These are phyloP conservation scores for Pandemis heparana DNA, from an alignment of 2,888 invertebrate genomes.

Conservation along the genomic window DNA sequence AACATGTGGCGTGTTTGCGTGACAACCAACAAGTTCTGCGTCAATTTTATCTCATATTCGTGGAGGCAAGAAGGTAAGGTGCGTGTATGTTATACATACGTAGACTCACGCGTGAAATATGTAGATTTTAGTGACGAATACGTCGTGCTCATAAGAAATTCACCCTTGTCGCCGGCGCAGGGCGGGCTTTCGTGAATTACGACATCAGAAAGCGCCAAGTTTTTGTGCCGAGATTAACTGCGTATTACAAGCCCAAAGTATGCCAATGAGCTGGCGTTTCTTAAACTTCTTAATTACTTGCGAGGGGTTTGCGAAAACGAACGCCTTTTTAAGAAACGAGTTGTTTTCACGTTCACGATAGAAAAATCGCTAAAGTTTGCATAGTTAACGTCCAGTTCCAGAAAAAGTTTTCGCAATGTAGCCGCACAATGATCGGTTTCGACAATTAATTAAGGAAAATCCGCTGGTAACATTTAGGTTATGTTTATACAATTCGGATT, in stretches of 20 bases:
- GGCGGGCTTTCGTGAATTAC: slow-evolving; percentile 74
- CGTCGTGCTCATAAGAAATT: slow-evolving; percentile 74
- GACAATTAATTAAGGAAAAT: slow-evolving; percentile 9
- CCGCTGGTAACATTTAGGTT: background rate
- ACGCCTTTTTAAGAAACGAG: slow-evolving; percentile 58
- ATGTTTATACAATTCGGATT: background rate
- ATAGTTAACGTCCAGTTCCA: slow-evolving; percentile 25
- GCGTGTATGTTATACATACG: slow-evolving; percentile 53
- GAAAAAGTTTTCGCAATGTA: slow-evolving; percentile 28
- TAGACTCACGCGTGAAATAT: slow-evolving; percentile 47
- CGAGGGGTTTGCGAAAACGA: slow-evolving; percentile 65
- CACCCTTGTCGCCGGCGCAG: slow-evolving; percentile 71
- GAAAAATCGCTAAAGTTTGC: slow-evolving; percentile 59
- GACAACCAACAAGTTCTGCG: slow-evolving; percentile 54
- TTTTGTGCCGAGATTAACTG: slow-evolving; percentile 79
- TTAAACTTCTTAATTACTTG: slow-evolving; percentile 79
- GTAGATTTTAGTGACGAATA: slow-evolving; percentile 75
- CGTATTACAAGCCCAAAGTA: slow-evolving; percentile 79
- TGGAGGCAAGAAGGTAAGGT: slow-evolving; percentile 51
- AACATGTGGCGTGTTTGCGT: slow-evolving; percentile 49
- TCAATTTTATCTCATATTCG: slow-evolving; percentile 54
- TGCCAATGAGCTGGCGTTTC: slow-evolving; percentile 76
- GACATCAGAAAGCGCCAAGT: slow-evolving; percentile 73
- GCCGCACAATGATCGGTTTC: slow-evolving; percentile 2
- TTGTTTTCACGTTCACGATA: slow-evolving; percentile 65